Conservation (phyloP, 1,140 invertebrate genomes). For the Anoplophora glabripennis region DNA sequence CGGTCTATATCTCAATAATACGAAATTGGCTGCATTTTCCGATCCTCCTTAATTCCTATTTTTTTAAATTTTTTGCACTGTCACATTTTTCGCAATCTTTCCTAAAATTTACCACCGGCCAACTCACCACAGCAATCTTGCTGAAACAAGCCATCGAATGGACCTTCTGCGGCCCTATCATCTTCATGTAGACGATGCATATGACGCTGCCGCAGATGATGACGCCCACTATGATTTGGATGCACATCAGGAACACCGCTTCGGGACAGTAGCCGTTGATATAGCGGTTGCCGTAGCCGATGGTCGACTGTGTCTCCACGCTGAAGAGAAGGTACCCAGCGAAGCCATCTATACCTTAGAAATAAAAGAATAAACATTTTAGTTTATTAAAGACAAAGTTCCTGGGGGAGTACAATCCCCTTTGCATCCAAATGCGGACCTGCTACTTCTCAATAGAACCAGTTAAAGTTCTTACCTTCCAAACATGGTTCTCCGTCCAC, state of each 20-base stretch:
- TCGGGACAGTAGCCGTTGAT: constrained; percentile 83
- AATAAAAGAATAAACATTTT: background rate
- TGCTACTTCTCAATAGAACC: constrained; percentile 25
- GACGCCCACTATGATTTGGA: constrained; percentile 58
- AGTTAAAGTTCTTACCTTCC: constrained; percentile 23
- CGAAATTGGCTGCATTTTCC: too few species aligned
- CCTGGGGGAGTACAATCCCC: background rate
- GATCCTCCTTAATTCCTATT: too few species aligned
- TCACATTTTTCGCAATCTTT: too few species aligned
- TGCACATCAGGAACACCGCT: constrained; percentile 69
- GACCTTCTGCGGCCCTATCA: constrained; percentile 55
- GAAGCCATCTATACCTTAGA: constrained; percentile 23
- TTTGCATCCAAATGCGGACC: background rate
- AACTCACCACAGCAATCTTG: constrained; percentile 58
- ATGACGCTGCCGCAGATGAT: constrained; percentile 57
- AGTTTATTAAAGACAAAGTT: background rate
- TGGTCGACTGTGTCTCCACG: constrained; percentile 61
- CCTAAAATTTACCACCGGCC: too few species aligned
- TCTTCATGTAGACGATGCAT: constrained; percentile 61
- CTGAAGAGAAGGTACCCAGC: constrained; percentile 60
- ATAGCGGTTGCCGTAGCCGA: constrained; percentile 70
- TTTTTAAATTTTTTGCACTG: too few species aligned
- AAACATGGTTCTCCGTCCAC: constrained; percentile 21
- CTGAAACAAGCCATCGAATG: constrained; percentile 57
- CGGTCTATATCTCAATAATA: too few species aligned